Conservation (phyloP, 2,888 invertebrate genomes). For the Caenorhabditis sinica region DNA sequence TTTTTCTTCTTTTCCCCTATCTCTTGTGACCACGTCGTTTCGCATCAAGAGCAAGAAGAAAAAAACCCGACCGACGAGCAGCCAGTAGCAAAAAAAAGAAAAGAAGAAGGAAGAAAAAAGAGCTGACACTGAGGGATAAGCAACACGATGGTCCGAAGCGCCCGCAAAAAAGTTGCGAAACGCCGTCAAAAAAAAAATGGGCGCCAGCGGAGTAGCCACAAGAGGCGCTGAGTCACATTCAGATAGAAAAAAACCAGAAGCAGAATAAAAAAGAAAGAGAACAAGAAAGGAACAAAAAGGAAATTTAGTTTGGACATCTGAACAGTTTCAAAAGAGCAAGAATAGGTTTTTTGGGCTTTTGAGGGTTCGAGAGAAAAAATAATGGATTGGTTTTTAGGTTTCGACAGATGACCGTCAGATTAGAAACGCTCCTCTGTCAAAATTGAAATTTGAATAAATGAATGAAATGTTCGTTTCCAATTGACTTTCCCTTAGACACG, state of each 20-base stretch:
- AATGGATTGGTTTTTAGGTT: neutral
- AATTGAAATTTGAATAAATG: conserved; percentile 59
- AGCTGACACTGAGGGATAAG: conserved; percentile 57
- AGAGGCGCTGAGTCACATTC: conserved; percentile 47
- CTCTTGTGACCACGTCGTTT: conserved; percentile 64
- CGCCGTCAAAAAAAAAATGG: conserved; percentile 52
- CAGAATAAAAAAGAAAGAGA: conserved; percentile 10
- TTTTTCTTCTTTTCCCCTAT: conserved; percentile 48
- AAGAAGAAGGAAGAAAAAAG: conserved; percentile 52
- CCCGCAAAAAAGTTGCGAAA: conserved; percentile 57
- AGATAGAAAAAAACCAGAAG: conserved; percentile 30
- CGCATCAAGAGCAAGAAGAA: conserved; percentile 60
- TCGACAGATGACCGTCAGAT: conserved; percentile 45
- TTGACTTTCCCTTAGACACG: conserved; percentile 54
- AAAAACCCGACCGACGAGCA: conserved; percentile 49
- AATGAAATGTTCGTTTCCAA: conserved; percentile 63
- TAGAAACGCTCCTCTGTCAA: conserved; percentile 53
- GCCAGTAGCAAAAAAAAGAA: conserved; percentile 44
- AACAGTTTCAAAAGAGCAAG: conserved; percentile 48
- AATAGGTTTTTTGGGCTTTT: conserved; percentile 1
- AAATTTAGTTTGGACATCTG: conserved; percentile 41
- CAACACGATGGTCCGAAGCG: conserved; percentile 55
- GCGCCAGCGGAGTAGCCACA: conserved; percentile 34
- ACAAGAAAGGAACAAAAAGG: conserved; percentile 16
- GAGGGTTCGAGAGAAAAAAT: neutral